Base-by-base conservation (phyloP, 2,113 vertebrate genomes). In the Forbesichthys papilliferus region DNA sequence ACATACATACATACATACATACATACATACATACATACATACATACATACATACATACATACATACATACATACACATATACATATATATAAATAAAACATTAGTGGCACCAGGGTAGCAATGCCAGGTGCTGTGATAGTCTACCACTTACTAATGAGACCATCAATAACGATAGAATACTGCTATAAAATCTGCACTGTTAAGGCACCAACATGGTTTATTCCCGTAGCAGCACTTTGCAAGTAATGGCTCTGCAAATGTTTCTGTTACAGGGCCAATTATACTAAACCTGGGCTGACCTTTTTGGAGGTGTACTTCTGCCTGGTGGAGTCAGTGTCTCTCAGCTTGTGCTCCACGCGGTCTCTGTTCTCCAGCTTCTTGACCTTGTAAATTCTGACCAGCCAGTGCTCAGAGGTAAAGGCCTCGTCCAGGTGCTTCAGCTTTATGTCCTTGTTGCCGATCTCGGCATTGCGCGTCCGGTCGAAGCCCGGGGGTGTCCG, bases 301-400 rank as follows among this genome's bases (percentile, higher is more conserved):
- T 98, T 98, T 93, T 96, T 98, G 90, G 96, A 96, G 85, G 96
- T 96, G 93, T 96, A 96, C 91, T 96, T 97, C 94, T 98, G 96
- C 94, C 94, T 96, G 51, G 93, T 92, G 83, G 93, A 79, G 87
- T 96, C 93, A 72, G 94, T 94, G 88, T 95, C 90, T 71, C 95
- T 92, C 89, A 94, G 94, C 90, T 95, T 96, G 87, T 95, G 95
- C 84, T 95, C 94, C 86, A 96, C 14, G 3, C 90, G 92, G 87
- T 96, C 94, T 84, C 96, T 92, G 93, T 98, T 98, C 85, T 97
- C 95, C 85, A 93, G 92, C 74, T 94, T 93, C 89, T 97, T 97
- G 71, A 98, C 96, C 93, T 96, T 96, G 84, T 98, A 98, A 89
- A 98, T 98, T 81, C 96, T 92, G 83, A 97, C 96, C 79, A 98